Percentiles rank a stretch among this genome's conserved stretches.
phyloP scores from a whole-genome alignment of 2,113 vertebrate species.

The Candoia aspera region DNA sequence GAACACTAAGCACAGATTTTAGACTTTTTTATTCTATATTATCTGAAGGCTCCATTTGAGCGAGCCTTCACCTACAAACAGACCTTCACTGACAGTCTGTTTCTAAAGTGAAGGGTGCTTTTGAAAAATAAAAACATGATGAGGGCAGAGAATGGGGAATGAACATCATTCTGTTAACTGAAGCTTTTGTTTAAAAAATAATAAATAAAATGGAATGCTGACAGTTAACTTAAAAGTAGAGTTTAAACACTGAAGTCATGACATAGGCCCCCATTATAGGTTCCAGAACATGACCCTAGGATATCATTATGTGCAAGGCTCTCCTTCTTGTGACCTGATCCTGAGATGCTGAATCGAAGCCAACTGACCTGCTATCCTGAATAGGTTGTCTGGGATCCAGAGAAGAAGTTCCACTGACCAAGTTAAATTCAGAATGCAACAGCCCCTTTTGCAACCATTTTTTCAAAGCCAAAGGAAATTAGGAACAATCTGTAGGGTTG shows the following conservation, averaged over 20 bases:
- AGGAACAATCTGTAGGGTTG: background rate
- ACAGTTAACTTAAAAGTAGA: conserved; percentile 31
- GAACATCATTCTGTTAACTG: conserved; percentile 30
- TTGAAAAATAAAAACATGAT: conserved; percentile 14
- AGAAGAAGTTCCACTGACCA: background rate
- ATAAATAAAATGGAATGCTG: background rate
- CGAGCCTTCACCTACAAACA: conserved; percentile 56
- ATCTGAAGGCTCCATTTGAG: conserved; percentile 69
- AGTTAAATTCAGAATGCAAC: background rate
- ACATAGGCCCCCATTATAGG: background rate
- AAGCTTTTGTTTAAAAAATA: background rate
- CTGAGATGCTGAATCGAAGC: background rate
- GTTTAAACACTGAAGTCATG: background rate
- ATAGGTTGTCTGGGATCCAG: background rate
- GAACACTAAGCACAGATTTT: conserved; percentile 68
- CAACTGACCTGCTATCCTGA: background rate
- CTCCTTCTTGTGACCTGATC: background rate
- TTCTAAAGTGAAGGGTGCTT: conserved; percentile 55
- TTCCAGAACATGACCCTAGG: background rate
- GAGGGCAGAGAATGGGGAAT: background rate
- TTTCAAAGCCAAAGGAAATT: background rate
- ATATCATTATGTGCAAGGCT: background rate
- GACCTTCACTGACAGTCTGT: conserved; percentile 49
- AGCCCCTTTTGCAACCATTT: background rate
- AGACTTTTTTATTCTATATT: conserved; percentile 68